phyloP scores from a whole-genome alignment of 1,140 invertebrate species.

The Polypedilum vanderplanki region DNA sequence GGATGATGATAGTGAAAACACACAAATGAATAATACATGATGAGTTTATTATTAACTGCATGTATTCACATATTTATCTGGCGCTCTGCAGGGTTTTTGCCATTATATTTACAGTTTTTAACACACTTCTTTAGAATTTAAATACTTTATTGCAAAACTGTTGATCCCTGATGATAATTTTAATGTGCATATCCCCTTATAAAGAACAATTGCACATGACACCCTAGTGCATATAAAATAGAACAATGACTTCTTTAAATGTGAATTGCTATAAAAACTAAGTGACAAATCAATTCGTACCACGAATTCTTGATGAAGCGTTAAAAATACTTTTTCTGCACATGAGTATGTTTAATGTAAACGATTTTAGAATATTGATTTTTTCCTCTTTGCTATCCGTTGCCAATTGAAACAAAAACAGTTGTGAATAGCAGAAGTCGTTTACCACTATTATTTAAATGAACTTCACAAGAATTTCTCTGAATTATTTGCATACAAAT shows the following conservation, averaged over 20 bases:
- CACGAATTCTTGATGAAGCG: not conserved
- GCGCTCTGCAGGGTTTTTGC: not conserved
- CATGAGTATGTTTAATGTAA: not conserved
- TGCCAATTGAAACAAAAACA: too few species aligned
- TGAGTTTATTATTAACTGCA: not conserved
- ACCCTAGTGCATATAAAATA: not conserved
- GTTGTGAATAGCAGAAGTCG: too few species aligned
- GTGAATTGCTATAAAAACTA: not conserved
- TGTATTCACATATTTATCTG: not conserved
- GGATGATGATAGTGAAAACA: too few species aligned
- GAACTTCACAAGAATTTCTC: not conserved
- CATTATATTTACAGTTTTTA: not conserved
- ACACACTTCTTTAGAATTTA: not conserved
- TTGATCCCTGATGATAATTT: not conserved
- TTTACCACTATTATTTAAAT: too few species aligned
- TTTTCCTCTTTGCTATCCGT: not conserved
- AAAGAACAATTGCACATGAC: not conserved
- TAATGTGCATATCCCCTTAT: not conserved
- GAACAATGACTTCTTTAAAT: not conserved
- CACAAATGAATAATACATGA: too few species aligned
- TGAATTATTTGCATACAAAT: not conserved
- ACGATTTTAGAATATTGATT: slow-evolving; percentile 13
- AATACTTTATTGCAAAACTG: too few species aligned
- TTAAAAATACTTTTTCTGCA: not conserved
- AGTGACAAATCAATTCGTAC: slow-evolving; percentile 17